These are phyloP conservation scores for Siphlonurus alternatus DNA, from an alignment of 2,888 invertebrate genomes.

Conservation along the genomic window DNA sequence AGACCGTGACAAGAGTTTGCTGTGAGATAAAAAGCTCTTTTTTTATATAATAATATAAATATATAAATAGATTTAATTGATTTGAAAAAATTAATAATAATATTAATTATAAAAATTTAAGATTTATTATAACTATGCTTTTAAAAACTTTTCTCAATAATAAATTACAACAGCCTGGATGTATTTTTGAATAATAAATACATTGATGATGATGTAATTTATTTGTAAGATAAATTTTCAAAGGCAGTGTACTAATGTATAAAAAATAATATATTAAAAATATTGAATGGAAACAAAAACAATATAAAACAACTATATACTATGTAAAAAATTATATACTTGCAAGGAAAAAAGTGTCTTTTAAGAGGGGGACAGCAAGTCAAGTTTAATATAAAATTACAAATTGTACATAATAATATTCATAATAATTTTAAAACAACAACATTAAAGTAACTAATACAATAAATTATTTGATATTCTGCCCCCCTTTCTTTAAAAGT, in stretches of 20 bases:
- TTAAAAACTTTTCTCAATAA: too few species aligned
- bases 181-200: not conserved
- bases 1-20: not conserved
- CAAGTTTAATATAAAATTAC: constrained; percentile 12
- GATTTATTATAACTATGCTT: too few species aligned
- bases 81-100: too few species aligned
- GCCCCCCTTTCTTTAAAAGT: constrained; percentile 14
- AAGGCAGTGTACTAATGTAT: too few species aligned
- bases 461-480: constrained; percentile 11
- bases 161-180: too few species aligned
- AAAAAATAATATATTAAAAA: too few species aligned
- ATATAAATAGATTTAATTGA: not conserved
- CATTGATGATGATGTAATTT: too few species aligned
- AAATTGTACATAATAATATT: constrained; percentile 15
- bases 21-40: not conserved
- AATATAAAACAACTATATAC: too few species aligned
- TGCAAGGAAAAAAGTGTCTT: constrained; percentile 13
- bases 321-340: not conserved
- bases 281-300: not conserved
- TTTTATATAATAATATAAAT: not conserved
- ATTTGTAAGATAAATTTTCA: too few species aligned
- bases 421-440: constrained; percentile 11
- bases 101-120: too few species aligned
- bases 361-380: constrained; percentile 13
- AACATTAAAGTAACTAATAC: not conserved